Evolutionary conservation across 2,888 invertebrate species (phyloP), one percentile per base, ranked within the genome.

Genomic region (Pogonocherus hispidulus): DNA sequence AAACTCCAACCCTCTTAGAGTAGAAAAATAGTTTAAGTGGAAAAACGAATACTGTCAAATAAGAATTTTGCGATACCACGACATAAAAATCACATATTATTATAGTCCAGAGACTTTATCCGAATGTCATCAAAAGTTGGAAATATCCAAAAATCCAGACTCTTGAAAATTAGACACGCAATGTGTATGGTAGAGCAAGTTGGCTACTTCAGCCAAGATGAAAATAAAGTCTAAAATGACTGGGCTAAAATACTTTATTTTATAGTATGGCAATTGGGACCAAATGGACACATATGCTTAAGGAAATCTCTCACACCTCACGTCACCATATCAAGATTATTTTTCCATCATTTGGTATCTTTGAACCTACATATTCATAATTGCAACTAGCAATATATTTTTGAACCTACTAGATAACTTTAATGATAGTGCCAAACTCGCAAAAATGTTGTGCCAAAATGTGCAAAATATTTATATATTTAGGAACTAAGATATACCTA

Each of bases 1-100:
- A 59, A 71, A 71, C 71, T 71, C 71, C 71, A 71, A 71, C 71
- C 71, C 68, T 66, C 20, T 66, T 71, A 71, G 71, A 71, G 14
- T 71, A 71, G 59, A 59, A 44, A 19, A 57, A 22, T 59, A 59
- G 46, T n/a, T 19, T 59, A 59, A 47, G 47, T 6, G 20, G 18
- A 23, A 19, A 20, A 23, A 23, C 20, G 19, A 59, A 59, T 59
- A 59, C 59, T 59, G 59, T 47, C 27, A 59, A 59, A 59, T 59
- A 59, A 59, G 59, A 59, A 59, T 47, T 59, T 14, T 18, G 22
- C 18, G 18, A 9, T 32, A 54, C 14, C 14, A 32, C 14, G 16
- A n/a, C 0, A n/a, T n/a, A 44, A 32, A 32, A 32, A 32, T 32
- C 32, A 11, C n/a, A n/a, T n/a, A n/a, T n/a, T n/a, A n/a, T n/a